Conservation (phyloP, 2,888 invertebrate genomes). For the Cantharis rustica region DNA sequence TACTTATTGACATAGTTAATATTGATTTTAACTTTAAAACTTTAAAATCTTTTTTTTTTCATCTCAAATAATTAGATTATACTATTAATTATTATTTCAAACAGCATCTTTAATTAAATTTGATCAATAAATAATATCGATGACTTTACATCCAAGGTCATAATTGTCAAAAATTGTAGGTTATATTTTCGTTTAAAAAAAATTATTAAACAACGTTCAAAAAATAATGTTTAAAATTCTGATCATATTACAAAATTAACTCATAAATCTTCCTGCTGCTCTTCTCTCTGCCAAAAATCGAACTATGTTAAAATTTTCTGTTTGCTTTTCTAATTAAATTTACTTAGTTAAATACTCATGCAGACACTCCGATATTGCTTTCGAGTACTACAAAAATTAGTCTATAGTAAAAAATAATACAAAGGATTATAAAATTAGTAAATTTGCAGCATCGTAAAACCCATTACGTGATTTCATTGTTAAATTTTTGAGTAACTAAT, state of each 20-base stretch:
- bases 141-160: conserved; percentile 35
- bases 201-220: neutral
- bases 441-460: too few species aligned
- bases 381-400: too few species aligned
- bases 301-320: neutral
- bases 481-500: too few species aligned
- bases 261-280: neutral
- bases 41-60: neutral
- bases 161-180: conserved; percentile 35
- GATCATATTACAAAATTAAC: neutral
- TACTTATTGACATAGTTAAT: conserved; percentile 41
- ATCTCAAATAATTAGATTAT: neutral
- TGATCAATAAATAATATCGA: conserved; percentile 8
- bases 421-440: too few species aligned
- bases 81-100: conserved; percentile 29
- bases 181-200: conserved; percentile 16
- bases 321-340: neutral
- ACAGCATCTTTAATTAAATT: conserved; percentile 27
- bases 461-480: too few species aligned
- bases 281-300: neutral
- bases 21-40: conserved; percentile 40
- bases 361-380: too few species aligned
- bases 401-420: too few species aligned
- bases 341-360: too few species aligned
- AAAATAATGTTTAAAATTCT: neutral